Percentiles rank a stretch among this genome's conserved stretches.
Conservation (phyloP, 2,797 vertebrate species). For the Muraenolepis orangiensis region DNA sequence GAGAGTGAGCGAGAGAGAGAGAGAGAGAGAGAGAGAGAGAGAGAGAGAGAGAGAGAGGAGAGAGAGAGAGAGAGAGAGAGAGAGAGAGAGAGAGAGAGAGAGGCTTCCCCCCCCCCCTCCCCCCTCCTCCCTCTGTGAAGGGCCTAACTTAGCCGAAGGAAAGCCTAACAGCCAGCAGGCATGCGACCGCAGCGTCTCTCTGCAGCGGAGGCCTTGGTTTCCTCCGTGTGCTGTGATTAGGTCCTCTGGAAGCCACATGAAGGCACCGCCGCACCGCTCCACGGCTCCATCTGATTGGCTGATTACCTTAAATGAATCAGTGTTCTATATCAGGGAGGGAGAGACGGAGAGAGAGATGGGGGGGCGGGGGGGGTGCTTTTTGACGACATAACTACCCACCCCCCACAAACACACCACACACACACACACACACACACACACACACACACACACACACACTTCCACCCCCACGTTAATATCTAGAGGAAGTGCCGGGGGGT, state of each 20-base stretch:
- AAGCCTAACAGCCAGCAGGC: conserved; percentile 71
- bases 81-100: too few species aligned
- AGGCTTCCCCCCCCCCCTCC: too few species aligned
- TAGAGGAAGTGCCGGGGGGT: conserved; percentile 87
- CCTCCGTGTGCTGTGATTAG: conserved; percentile 75
- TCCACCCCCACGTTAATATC: conserved; percentile 71
- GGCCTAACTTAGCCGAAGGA: conserved; percentile 65
- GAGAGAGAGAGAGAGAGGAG: too few species aligned
- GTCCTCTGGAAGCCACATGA: conserved; percentile 72
- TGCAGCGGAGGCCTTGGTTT: conserved; percentile 68
- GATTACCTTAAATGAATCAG: conserved; percentile 77
- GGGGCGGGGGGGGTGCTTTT: conserved; percentile 40
- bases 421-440: too few species aligned
- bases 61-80: too few species aligned
- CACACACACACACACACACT: too few species aligned
- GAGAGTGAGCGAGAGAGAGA: too few species aligned
- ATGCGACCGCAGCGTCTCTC: conserved; percentile 72
- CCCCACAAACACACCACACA: too few species aligned
- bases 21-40: too few species aligned
- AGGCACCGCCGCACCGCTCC: conserved; percentile 46
- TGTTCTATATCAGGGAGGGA: conserved; percentile 78
- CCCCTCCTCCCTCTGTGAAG: too few species aligned
- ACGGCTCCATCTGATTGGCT: conserved; percentile 69
- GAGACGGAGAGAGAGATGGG: conserved; percentile 41
- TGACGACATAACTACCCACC: conserved; percentile 75